phyloP scores from a whole-genome alignment of 2,113 vertebrate species.

The Malurus elegans region DNA sequence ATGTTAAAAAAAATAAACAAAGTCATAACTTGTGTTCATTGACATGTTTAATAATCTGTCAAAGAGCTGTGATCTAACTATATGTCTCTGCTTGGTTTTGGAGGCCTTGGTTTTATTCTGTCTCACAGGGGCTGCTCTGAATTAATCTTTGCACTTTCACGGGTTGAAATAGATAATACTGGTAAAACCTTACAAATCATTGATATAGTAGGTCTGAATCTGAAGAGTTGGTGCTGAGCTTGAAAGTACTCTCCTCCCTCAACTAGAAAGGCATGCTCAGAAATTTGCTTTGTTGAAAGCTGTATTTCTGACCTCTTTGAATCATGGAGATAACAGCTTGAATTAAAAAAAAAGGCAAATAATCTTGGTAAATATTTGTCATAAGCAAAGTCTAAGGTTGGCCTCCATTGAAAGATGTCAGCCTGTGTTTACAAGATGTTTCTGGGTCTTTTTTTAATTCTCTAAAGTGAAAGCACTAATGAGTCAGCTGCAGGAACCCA shows the following conservation, averaged over 20 bases:
- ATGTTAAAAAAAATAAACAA: not conserved
- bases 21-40: constrained; percentile 1
- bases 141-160: not conserved
- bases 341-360: not conserved
- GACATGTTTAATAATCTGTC: not conserved
- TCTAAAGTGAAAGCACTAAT: constrained; percentile 50
- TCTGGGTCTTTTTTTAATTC: not conserved
- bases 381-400: not conserved
- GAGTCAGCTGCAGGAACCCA: constrained; percentile 41
- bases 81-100: not conserved
- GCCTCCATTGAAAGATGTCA: not conserved
- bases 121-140: not conserved
- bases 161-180: not conserved
- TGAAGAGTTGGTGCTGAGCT: not conserved
- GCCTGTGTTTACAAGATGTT: constrained; percentile 9
- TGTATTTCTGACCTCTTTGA: not conserved
- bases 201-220: not conserved
- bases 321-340: not conserved
- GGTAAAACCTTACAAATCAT: not conserved
- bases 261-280: not conserved
- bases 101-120: not conserved
- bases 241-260: not conserved
- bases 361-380: not conserved
- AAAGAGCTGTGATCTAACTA: not conserved
- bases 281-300: not conserved